Conservation (phyloP, 2,888 invertebrate genomes). For the Teinopalpus imperialis region DNA sequence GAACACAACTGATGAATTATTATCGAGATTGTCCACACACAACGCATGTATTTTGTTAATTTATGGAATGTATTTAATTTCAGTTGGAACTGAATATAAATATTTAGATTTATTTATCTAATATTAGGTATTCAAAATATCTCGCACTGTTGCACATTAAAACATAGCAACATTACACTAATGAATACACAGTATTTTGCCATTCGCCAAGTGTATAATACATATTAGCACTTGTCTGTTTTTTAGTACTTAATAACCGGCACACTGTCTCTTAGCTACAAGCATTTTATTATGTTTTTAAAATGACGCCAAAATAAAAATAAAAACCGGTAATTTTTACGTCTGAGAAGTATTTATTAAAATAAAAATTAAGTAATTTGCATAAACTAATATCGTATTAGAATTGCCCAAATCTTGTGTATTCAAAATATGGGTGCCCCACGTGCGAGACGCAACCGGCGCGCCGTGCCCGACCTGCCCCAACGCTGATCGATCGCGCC, state of each 20-base stretch:
- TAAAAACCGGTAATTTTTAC: too few species aligned
- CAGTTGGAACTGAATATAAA: background rate
- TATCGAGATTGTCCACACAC: conserved; percentile 35
- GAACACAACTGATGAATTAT: conserved; percentile 46
- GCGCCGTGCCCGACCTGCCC: conserved; percentile 64
- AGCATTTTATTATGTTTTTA: too few species aligned
- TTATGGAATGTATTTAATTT: conserved; percentile 2
- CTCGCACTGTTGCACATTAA: background rate
- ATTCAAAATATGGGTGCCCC: conserved; percentile 18
- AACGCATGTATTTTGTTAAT: conserved; percentile 10
- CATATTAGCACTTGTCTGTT: conserved; percentile 7
- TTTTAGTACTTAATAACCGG: conserved; percentile 2
- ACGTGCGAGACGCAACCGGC: conserved; percentile 38
- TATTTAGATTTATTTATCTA: conserved; percentile 12
- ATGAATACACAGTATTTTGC: conserved; percentile 1
- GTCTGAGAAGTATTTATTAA: too few species aligned
- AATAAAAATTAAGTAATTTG: too few species aligned
- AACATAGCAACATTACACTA: conserved; percentile 6
- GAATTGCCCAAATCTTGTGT: background rate
- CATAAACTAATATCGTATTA: too few species aligned
- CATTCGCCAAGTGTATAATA: background rate
- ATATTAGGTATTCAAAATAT: too few species aligned
- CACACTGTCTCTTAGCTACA: background rate
- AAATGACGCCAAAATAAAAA: too few species aligned
- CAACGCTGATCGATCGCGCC: conserved; percentile 69